A percentile compares a stretch with the other conserved stretches of the same genome.
phyloP scores from a whole-genome alignment of 2,888 invertebrate species.

The Ferdinandea cuprea region DNA sequence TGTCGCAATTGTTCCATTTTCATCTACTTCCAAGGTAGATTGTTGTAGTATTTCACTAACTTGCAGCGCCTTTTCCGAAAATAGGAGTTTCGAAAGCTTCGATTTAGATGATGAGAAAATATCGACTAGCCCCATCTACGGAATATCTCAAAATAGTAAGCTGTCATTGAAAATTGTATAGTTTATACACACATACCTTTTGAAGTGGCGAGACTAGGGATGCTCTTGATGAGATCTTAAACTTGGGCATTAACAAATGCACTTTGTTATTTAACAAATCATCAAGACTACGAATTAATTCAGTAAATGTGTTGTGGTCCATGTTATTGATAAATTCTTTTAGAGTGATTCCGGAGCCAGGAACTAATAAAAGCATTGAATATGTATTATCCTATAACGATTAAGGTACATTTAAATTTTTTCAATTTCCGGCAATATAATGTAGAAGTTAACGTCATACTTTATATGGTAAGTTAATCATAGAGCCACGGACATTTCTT shows the following conservation, averaged over 20 bases:
- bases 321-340: slow-evolving; percentile 79
- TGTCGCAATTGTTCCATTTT: slow-evolving; percentile 84
- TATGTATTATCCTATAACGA: slow-evolving; percentile 82
- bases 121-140: slow-evolving; percentile 84
- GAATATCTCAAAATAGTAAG: slow-evolving; percentile 48
- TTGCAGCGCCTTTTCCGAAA: slow-evolving; percentile 71
- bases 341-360: slow-evolving; percentile 80
- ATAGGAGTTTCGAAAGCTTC: slow-evolving; percentile 80
- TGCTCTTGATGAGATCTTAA: slow-evolving; percentile 64
- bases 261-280: slow-evolving; percentile 19
- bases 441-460: slow-evolving; percentile 82
- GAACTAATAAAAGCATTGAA: slow-evolving; percentile 84
- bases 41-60: slow-evolving; percentile 84
- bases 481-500: slow-evolving; percentile 85
- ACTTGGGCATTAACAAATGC: slow-evolving; percentile 75
- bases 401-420: background rate
- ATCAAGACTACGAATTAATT: slow-evolving; percentile 70
- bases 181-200: slow-evolving; percentile 63
- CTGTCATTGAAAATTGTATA: background rate
- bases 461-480: slow-evolving; percentile 88
- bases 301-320: slow-evolving; percentile 79
- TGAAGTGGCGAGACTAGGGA: slow-evolving; percentile 72
- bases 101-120: slow-evolving; percentile 82
- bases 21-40: slow-evolving; percentile 84
- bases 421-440: too few species aligned